Evolutionary conservation across 2,888 invertebrate genomes (phyloP).

Genomic region (Aphidoletes aphidimyza): DNA sequence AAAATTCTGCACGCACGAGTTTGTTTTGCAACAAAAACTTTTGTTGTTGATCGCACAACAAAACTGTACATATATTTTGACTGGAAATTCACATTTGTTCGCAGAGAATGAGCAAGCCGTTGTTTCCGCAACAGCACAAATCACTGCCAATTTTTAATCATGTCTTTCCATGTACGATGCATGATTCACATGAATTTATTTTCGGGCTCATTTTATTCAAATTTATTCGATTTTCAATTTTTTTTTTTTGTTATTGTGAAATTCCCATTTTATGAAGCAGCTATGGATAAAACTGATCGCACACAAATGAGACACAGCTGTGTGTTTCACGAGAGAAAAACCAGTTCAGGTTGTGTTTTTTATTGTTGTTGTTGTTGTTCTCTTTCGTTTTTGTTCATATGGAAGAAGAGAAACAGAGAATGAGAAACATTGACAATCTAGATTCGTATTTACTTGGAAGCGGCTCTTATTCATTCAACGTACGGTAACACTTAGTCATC

Average conservation of each 20-base stretch:
- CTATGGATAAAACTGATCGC: neutral
- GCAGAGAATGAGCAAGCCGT: neutral
- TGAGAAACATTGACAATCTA: neutral
- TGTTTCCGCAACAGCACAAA: neutral
- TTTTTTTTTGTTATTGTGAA: too few species aligned
- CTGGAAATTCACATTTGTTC: neutral
- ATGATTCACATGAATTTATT: slow-evolving; percentile 30
- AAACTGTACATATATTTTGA: neutral
- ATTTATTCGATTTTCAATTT: slow-evolving; percentile 36
- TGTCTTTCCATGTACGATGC: neutral
- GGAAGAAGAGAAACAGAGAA: neutral
- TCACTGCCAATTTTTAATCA: too few species aligned
- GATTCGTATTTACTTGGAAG: neutral
- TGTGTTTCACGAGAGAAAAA: slow-evolving; percentile 7
- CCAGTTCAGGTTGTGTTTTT: neutral
- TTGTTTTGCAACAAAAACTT: too few species aligned
- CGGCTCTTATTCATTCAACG: neutral
- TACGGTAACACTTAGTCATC: slow-evolving; percentile 1
- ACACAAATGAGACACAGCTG: slow-evolving; percentile 5
- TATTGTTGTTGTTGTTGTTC: neutral
- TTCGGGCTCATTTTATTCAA: slow-evolving; percentile 24
- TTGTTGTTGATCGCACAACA: neutral
- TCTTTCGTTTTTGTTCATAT: neutral
- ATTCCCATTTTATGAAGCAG: neutral
- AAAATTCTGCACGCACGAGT: neutral